These are phyloP conservation scores for Herminia tarsipennalis DNA, from an alignment of 2,888 invertebrate genomes.

Conservation along the genomic window DNA sequence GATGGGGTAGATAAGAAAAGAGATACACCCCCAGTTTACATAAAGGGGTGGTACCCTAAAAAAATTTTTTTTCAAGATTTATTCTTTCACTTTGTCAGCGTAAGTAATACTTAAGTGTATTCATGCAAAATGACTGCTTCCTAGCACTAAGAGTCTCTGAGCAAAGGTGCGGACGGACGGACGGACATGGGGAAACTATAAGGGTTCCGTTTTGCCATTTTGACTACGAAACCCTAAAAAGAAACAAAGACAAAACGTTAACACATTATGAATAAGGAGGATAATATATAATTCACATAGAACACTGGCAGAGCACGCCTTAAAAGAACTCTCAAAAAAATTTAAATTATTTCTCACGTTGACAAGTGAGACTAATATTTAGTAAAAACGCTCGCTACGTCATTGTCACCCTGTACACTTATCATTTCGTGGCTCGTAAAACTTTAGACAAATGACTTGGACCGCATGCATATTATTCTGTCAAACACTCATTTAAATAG, in stretches of 20 bases:
- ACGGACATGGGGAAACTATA: too few relatives aligned
- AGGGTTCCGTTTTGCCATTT: too few relatives aligned
- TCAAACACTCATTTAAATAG: slow-evolving; percentile 8
- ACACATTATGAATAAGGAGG: not conserved
- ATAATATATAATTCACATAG: not conserved
- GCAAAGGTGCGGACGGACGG: too few relatives aligned
- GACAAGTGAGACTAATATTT: slow-evolving; percentile 5
- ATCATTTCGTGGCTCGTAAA: slow-evolving; percentile 6
- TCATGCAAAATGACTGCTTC: too few relatives aligned
- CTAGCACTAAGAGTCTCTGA: too few relatives aligned
- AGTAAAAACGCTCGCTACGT: slow-evolving; percentile 5
- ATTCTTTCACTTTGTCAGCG: too few relatives aligned
- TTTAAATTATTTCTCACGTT: slow-evolving; percentile 5
- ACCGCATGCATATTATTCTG: slow-evolving; percentile 2
- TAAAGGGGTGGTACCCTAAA: too few relatives aligned
- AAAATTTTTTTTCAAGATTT: not conserved
- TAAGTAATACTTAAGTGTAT: too few relatives aligned
- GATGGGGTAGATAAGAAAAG: too few relatives aligned
- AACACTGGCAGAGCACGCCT: not conserved
- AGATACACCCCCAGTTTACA: too few relatives aligned
- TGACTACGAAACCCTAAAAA: too few relatives aligned
- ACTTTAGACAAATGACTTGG: slow-evolving; percentile 4
- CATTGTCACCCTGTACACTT: slow-evolving; percentile 11
- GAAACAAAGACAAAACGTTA: not conserved
- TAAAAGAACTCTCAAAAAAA: not conserved